These are phyloP conservation scores for Mustela erminea DNA, from an alignment of 2,797 vertebrate genomes.

Conservation along the genomic window DNA sequence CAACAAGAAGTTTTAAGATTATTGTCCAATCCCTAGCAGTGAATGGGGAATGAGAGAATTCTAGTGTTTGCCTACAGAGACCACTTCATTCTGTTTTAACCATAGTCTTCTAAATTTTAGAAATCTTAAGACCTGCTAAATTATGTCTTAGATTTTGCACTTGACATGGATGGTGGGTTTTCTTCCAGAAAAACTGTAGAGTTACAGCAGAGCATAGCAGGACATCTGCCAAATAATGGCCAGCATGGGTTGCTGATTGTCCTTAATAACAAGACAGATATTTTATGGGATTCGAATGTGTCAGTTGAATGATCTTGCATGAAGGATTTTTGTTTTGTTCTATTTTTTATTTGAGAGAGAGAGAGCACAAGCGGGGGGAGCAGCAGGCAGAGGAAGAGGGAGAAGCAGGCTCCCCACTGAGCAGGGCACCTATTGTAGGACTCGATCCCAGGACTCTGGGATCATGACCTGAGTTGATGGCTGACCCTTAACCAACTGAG, in stretches of 20 bases:
- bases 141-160: neutral
- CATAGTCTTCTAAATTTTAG: neutral
- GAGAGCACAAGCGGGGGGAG: neutral
- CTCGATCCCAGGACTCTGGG: neutral
- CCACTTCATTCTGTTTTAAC: neutral
- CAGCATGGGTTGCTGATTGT: neutral
- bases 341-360: neutral
- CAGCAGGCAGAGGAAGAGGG: neutral
- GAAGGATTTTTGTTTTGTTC: neutral
- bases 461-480: neutral
- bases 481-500: neutral
- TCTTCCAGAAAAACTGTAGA: neutral
- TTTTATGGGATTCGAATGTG: neutral
- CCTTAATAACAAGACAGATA: neutral
- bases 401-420: neutral
- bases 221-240: neutral
- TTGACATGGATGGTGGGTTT: neutral
- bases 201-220: neutral
- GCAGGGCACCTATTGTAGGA: neutral
- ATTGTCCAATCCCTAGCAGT: neutral
- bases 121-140: neutral
- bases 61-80: neutral
- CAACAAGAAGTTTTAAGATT: neutral
- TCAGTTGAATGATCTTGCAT: neutral
- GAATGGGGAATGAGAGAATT: neutral